Conservation (phyloP, 2,797 vertebrate genomes). For the Orientallactaga sibirica region DNA sequence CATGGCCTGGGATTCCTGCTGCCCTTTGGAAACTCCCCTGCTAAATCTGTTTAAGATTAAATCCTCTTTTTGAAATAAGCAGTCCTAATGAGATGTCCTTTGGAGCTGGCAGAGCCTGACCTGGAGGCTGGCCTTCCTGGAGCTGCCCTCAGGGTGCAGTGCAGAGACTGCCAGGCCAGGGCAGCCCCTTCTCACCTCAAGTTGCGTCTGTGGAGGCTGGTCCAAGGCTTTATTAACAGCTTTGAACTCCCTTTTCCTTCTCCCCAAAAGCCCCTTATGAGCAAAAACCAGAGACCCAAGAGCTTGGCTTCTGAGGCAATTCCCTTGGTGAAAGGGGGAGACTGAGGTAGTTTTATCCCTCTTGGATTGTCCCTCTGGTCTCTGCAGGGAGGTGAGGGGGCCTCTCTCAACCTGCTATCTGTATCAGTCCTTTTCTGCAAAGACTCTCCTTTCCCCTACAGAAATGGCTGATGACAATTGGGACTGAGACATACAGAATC, state of each 20-base stretch:
- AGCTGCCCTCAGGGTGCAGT: background rate
- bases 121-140: constrained; percentile 78
- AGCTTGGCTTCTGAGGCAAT: constrained; percentile 61
- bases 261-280: constrained; percentile 55
- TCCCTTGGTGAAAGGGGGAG: constrained; percentile 12
- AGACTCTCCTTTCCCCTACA: background rate
- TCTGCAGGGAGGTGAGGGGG: background rate
- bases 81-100: constrained; percentile 84
- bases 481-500: background rate
- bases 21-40: constrained; percentile 78
- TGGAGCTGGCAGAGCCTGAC: constrained; percentile 83
- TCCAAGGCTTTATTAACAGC: background rate
- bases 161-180: background rate
- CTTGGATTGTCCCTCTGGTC: background rate
- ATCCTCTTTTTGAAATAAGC: constrained; percentile 82
- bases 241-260: constrained; percentile 71
- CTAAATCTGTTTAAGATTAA: constrained; percentile 87
- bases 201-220: constrained; percentile 78
- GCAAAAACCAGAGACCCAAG: constrained; percentile 72
- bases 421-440: background rate
- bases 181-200: constrained; percentile 80
- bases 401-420: background rate
- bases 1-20: constrained; percentile 69
- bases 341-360: too few species aligned
- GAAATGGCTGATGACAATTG: background rate